Evolutionary conservation across 2,797 vertebrate species (phyloP).

Genomic region (Parambassis ranga): DNA sequence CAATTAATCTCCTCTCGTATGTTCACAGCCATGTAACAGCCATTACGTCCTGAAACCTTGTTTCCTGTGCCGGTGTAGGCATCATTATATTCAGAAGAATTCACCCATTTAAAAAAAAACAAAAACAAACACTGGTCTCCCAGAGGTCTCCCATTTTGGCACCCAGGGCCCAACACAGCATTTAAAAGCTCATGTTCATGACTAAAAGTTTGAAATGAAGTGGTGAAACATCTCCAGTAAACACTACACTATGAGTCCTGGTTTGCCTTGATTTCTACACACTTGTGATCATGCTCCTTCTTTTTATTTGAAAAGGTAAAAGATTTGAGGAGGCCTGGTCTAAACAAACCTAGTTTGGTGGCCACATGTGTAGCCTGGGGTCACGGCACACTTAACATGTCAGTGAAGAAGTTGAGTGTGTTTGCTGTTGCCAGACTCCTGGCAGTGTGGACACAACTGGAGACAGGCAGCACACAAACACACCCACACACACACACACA

Average conservation of each 20-base stretch:
- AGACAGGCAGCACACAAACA: conserved; percentile 1
- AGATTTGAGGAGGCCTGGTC: conserved; percentile 30
- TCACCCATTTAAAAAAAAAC: no score
- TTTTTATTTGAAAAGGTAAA: neutral
- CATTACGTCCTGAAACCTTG: conserved; percentile 12
- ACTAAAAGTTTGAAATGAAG: no score
- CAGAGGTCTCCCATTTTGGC: no score
- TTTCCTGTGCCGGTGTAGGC: conserved; percentile 8
- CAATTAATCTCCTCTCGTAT: conserved; percentile 16
- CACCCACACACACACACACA: neutral
- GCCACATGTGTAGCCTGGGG: conserved; percentile 38
- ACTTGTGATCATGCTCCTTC: neutral
- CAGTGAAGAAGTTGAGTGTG: conserved; percentile 40
- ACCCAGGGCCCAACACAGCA: no score
- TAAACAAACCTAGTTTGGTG: conserved; percentile 47
- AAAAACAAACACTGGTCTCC: no score
- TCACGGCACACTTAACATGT: conserved; percentile 62
- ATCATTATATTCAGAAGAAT: no score
- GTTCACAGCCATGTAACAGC: conserved; percentile 58
- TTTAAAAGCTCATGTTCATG: no score
- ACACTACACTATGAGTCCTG: no score
- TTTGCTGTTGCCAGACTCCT: conserved; percentile 44
- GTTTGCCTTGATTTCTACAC: no score
- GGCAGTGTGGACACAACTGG: conserved; percentile 64
- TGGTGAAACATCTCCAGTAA: no score